Evolutionary conservation across 2,888 invertebrate genomes (phyloP).

Genomic region (Philopedon plagiatum): DNA sequence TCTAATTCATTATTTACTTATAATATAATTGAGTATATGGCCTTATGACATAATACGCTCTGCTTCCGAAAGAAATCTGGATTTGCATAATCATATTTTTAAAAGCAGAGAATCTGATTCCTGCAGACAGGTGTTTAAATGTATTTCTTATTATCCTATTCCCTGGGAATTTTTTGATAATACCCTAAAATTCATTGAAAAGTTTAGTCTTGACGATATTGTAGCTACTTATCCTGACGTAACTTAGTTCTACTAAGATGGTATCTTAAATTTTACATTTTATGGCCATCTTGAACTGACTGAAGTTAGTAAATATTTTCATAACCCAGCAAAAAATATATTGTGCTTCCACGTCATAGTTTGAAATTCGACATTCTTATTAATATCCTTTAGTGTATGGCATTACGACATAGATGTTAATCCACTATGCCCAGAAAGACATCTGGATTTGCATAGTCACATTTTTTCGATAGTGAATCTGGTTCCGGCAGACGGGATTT

Average conservation of each 20-base stretch:
- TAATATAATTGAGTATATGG: background rate
- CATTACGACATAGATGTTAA: constrained; percentile 5
- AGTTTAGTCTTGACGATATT: no score
- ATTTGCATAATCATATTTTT: background rate
- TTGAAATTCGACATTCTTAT: constrained; percentile 8
- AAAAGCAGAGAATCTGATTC: no score
- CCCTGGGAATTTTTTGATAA: no score
- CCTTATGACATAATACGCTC: background rate
- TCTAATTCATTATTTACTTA: constrained; percentile 11
- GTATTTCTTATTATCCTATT: no score
- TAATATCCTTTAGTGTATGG: background rate
- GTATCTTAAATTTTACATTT: no score
- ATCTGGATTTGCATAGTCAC: background rate
- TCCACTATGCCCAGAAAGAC: background rate
- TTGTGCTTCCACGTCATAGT: background rate
- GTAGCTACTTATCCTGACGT: no score
- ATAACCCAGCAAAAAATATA: constrained; percentile 13
- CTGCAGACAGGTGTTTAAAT: no score
- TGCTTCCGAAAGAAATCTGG: background rate
- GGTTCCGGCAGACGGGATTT: no score
- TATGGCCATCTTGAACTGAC: no score
- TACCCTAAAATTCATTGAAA: no score
- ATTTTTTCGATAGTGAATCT: background rate
- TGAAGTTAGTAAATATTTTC: no score
- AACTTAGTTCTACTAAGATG: no score